Percentiles rank a stretch among this genome's conserved stretches.
These are phyloP conservation scores for Heterodera schachtii DNA, from an alignment of 1,140 invertebrate genomes.

Conservation along the genomic window DNA sequence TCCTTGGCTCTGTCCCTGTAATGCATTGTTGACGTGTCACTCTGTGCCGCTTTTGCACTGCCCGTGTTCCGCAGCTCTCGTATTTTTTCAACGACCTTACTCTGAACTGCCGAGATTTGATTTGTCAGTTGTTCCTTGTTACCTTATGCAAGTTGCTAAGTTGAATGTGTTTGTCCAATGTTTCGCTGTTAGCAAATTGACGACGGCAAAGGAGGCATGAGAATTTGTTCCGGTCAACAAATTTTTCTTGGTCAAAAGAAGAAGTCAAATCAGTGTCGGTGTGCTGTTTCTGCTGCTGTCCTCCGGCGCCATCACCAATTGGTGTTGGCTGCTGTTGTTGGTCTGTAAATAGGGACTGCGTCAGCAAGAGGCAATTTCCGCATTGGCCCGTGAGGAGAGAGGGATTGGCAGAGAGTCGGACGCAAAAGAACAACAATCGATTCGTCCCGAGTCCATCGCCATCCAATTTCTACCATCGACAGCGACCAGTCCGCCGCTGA, in stretches of 20 bases:
- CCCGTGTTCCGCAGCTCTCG: constrained; percentile 25
- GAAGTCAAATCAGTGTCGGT: not conserved
- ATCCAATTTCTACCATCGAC: constrained; percentile 17
- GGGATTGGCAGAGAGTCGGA: constrained; percentile 5
- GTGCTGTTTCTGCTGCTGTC: not conserved
- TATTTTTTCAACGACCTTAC: constrained; percentile 43
- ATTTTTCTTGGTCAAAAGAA: constrained; percentile 69
- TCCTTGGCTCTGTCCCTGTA: constrained; percentile 96
- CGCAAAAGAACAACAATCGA: constrained; percentile 1
- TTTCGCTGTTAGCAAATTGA: constrained; percentile 85
- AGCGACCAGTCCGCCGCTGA: constrained; percentile 25
- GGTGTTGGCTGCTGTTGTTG: constrained; percentile 13
- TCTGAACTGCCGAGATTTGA: constrained; percentile 38
- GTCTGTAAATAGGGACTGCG: constrained; percentile 35
- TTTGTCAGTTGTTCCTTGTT: not conserved
- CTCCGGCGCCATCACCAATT: constrained; percentile 1
- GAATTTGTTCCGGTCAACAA: constrained; percentile 83
- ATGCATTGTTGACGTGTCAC: constrained; percentile 63
- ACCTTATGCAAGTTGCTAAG: constrained; percentile 90
- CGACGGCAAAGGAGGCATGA: constrained; percentile 93
- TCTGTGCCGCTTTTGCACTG: constrained; percentile 1
- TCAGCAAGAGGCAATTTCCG: constrained; percentile 28
- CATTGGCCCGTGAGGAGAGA: constrained; percentile 20
- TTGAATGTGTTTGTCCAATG: constrained; percentile 84
- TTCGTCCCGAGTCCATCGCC: constrained; percentile 16